Percentiles rank a stretch among this genome's conserved stretches.
Conservation (phyloP, 2,113 vertebrate genomes). For the Siniperca chuatsi region DNA sequence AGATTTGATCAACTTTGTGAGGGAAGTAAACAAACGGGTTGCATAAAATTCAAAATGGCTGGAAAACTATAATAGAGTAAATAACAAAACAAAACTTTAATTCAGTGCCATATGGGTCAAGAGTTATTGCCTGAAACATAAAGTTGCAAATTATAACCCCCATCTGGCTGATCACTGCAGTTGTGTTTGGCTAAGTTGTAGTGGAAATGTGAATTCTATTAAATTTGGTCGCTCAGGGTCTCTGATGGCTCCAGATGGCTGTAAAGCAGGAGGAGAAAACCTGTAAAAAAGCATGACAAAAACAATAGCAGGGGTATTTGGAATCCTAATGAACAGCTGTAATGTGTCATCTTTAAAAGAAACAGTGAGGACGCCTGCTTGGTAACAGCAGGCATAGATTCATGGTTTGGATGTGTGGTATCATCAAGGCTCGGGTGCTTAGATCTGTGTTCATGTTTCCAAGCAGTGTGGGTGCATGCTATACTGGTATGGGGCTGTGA, state of each 20-base stretch:
- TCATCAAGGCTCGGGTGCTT: neutral
- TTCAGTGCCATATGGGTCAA: constrained; percentile 8
- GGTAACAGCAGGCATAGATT: neutral
- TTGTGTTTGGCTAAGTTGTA: constrained; percentile 18
- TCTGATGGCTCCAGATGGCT: constrained; percentile 41
- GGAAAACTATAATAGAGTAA: neutral
- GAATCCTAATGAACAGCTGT: constrained; percentile 3
- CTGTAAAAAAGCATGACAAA: constrained; percentile 12
- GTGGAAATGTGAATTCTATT: constrained; percentile 24
- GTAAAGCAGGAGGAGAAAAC: neutral
- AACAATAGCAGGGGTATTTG: constrained; percentile 10
- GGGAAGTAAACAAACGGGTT: neutral
- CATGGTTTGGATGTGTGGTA: neutral
- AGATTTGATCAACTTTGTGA: neutral
- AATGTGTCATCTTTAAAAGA: constrained; percentile 1
- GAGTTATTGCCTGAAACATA: constrained; percentile 5
- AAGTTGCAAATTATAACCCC: neutral
- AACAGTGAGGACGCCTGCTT: neutral
- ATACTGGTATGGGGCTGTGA: neutral
- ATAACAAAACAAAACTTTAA: neutral
- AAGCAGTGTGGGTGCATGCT: constrained; percentile 25
- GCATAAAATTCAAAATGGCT: neutral
- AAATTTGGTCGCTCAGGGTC: neutral
- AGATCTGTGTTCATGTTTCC: neutral
- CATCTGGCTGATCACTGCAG: constrained; percentile 26